Evolutionary conservation across 35 echinoderm and acorn worm genomes (phyloP).

Genomic region (Holothuria glaberrima): DNA sequence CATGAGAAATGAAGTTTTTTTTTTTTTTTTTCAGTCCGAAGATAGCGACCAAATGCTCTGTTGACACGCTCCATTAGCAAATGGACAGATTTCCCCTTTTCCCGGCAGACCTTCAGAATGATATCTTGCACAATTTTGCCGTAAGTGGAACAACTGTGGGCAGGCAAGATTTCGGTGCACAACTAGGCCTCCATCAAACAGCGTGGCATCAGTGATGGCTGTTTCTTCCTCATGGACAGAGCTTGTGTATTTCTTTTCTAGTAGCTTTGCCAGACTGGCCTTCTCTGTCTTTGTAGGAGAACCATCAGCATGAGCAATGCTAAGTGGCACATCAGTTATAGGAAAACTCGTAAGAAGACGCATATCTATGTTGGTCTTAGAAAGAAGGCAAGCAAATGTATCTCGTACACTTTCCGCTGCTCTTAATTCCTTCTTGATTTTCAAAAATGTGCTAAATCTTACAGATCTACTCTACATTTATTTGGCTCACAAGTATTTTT

Average conservation of each 20-base stretch:
- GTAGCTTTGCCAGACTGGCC: conserved; percentile 7
- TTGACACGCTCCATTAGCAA: not conserved
- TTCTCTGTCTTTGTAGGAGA: conserved; percentile 52
- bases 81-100: not conserved
- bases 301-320: conserved; percentile 55
- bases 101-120: conserved; percentile 13
- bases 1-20: conserved; percentile 18
- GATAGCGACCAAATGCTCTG: conserved; percentile 39
- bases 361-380: conserved; percentile 31
- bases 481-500: too few species aligned
- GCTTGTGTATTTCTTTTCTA: conserved; percentile 30
- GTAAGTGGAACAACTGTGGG: conserved; percentile 58
- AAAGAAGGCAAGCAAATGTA: conserved; percentile 46
- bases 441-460: too few species aligned
- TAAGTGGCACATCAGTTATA: conserved; percentile 55
- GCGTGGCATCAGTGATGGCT: conserved; percentile 22
- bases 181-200: conserved; percentile 45
- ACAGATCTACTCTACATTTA: too few species aligned
- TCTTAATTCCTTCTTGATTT: too few species aligned
- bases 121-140: conserved; percentile 38
- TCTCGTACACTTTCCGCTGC: conserved; percentile 1
- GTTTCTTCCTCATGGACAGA: conserved; percentile 13
- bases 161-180: conserved; percentile 37
- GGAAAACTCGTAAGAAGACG: conserved; percentile 53
- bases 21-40: conserved; percentile 20